A percentile compares a stretch with the other conserved stretches of the same genome.
These are phyloP conservation scores for Catharus bicknelli DNA, from an alignment of 2,113 vertebrate species.

Conservation along the genomic window DNA sequence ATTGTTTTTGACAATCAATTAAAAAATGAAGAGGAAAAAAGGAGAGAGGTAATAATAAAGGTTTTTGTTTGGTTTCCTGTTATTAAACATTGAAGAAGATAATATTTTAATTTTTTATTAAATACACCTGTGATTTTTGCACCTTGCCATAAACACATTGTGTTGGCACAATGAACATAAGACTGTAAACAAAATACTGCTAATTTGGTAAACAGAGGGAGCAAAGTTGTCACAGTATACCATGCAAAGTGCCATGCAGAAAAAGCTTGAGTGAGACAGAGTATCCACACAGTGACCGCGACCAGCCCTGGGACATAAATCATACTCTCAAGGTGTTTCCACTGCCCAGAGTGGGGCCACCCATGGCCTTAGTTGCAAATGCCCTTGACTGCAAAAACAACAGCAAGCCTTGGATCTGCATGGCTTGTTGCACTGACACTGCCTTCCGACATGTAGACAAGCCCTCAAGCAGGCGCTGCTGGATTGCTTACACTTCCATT, in stretches of 20 bases:
- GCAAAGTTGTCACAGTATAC: neutral
- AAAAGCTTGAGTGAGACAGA: accelerated
- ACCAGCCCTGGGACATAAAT: neutral
- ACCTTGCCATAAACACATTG: neutral
- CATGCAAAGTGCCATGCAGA: neutral
- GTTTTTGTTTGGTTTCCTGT: neutral
- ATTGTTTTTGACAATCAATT: neutral
- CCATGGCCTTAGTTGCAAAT: accelerated
- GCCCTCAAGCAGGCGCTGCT: accelerated
- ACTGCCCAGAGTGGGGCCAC: accelerated
- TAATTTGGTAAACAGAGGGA: neutral
- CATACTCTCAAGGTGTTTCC: accelerated
- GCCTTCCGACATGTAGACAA: neutral
- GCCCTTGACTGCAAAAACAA: neutral
- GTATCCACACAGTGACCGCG: accelerated
- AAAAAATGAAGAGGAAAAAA: neutral
- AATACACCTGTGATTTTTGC: neutral
- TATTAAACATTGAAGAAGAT: neutral
- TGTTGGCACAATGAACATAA: neutral
- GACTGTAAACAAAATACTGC: neutral
- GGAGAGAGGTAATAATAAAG: accelerated
- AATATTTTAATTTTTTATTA: neutral
- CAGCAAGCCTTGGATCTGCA: neutral
- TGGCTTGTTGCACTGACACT: neutral
- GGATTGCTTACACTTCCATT: neutral